Percentiles rank a stretch among this genome's conserved stretches.
These are phyloP conservation scores for Picathartes gymnocephalus DNA, from an alignment of 2,113 vertebrate species.

Conservation along the genomic window DNA sequence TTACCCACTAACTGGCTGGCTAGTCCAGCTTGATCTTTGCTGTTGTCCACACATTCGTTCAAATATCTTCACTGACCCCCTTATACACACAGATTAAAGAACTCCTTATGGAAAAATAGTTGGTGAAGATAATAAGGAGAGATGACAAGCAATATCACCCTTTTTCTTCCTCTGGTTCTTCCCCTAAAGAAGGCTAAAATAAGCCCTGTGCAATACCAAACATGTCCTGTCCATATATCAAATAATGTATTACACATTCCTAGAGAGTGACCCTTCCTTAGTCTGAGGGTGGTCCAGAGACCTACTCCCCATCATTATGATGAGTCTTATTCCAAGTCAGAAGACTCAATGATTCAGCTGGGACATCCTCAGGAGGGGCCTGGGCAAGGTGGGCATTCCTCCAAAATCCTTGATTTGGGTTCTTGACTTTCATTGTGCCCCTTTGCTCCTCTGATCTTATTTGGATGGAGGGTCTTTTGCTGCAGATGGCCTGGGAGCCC, in stretches of 20 bases:
- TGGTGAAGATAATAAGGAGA: neutral
- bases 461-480: neutral
- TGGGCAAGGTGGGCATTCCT: neutral
- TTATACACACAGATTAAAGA: neutral
- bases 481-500: neutral
- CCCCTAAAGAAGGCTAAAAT: neutral
- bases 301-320: neutral
- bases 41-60: neutral
- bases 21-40: neutral
- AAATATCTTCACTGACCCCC: rapidly evolving
- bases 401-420: neutral
- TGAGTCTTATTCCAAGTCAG: neutral
- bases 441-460: neutral
- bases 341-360: neutral
- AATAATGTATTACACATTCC: neutral
- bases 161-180: neutral
- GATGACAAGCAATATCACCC: neutral
- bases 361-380: neutral
- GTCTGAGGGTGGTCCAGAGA: neutral
- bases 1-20: neutral
- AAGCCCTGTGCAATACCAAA: neutral
- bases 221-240: neutral
- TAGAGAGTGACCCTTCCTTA: rapidly evolving
- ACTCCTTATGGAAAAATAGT: neutral
- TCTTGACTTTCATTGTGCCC: neutral